phyloP scores from a whole-genome alignment of 2,113 vertebrate species.

The Gulo gulo region DNA sequence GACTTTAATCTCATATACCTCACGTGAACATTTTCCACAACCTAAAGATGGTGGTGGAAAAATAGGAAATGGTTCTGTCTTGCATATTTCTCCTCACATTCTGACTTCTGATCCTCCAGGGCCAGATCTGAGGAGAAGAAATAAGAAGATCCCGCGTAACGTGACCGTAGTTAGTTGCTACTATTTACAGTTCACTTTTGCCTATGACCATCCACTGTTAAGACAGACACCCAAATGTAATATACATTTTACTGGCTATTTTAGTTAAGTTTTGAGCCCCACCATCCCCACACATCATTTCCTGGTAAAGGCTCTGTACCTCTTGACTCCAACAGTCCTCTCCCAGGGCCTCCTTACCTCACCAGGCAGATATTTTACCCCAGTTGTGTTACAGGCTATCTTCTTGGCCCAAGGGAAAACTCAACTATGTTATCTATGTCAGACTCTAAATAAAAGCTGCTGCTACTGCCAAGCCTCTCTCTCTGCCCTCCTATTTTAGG shows the following conservation, averaged over 20 bases:
- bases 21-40: not conserved
- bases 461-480: not conserved
- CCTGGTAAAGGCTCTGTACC: accelerated
- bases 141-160: not conserved
- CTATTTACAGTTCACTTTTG: not conserved
- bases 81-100: not conserved
- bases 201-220: not conserved
- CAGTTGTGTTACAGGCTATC: not conserved
- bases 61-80: not conserved
- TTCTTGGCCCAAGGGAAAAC: not conserved
- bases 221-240: not conserved
- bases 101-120: not conserved
- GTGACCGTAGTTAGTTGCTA: not conserved
- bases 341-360: not conserved
- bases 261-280: not conserved
- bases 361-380: not conserved
- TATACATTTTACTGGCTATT: not conserved
- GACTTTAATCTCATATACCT: not conserved
- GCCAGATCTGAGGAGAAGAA: not conserved
- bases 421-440: not conserved
- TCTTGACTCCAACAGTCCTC: not conserved
- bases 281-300: not conserved
- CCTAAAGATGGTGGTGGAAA: not conserved
- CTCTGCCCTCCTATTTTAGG: not conserved
- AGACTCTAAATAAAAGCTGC: not conserved